Conservation (phyloP, 2,113 vertebrate genomes). For the Alethe diademata region DNA sequence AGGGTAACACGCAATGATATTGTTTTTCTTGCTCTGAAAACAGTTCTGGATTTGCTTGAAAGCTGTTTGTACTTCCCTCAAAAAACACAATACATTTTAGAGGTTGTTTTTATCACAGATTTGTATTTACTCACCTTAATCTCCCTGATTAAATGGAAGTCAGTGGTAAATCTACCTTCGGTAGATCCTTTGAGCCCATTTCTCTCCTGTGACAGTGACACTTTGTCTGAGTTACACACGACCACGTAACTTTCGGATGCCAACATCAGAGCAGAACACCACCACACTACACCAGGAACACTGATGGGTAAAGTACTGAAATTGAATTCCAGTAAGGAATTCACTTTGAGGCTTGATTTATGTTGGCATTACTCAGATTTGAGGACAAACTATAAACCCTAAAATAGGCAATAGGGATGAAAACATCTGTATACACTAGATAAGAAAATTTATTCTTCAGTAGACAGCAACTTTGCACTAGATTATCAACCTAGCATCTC, state of each 20-base stretch:
- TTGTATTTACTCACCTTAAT: background rate
- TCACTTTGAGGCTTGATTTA: background rate
- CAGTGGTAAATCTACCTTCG: background rate
- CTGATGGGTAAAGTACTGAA: background rate
- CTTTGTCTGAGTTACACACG: background rate
- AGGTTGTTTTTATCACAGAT: background rate
- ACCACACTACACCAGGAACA: background rate
- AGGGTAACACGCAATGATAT: background rate
- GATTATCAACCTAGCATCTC: background rate
- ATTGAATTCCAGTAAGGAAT: background rate
- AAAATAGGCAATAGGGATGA: background rate
- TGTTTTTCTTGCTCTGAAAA: background rate
- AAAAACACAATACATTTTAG: background rate
- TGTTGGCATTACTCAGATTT: background rate
- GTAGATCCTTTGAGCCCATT: background rate
- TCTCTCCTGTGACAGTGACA: background rate
- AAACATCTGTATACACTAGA: background rate
- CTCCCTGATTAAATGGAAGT: background rate
- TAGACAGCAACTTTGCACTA: background rate
- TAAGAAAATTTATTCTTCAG: conserved; percentile 22
- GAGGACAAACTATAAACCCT: background rate
- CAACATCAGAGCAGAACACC: background rate
- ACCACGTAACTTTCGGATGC: background rate
- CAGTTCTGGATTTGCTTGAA: background rate
- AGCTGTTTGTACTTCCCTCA: background rate